Evolutionary conservation across 2,888 invertebrate species (phyloP), one percentile per base, ranked within the genome.

Genomic region (Poecilobothrus nobilitatus): DNA sequence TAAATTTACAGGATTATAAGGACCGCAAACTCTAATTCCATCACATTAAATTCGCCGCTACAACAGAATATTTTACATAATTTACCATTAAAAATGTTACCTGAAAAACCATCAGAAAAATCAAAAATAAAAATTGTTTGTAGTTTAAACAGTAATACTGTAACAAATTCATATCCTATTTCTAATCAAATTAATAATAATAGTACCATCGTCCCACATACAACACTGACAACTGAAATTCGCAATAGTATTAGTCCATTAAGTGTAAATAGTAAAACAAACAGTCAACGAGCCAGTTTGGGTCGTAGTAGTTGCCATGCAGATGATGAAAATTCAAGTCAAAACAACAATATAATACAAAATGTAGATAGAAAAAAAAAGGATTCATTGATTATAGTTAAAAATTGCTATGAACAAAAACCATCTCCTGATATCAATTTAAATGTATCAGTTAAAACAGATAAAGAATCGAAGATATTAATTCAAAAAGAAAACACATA

Each of bases 261-360:
- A n/a, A 53, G 53, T 18, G 15, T 53, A 53, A 53, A 53, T 53
- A 53, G 53, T 53, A 53, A 53, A 53, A 37, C 37, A 37, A 6
- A 44, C 15, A 53, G 53, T 53, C 53, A 18, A 18, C 7, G 15
- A 53, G 18, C n/a, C 15, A 53, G 53, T 15, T n/a, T 53, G 53
- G 53, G 53, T 18, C 53, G 18, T 1, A 53, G 53, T n/a, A 53
- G 53, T 53, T 53, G 53, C 15, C 53, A 53, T 53, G 53, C 63
- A 63, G 63, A 63, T 33, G 63, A 63, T 18, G 63, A 63, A 27
- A 63, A 63, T 27, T 63, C 63, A 63, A 63, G 63, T 63, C 12
- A 63, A 27, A 27, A 27, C 2, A 63, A 27, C 27, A 12, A 9
- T 20, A 62, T 22, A 62, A 27, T 27, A 27, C 20, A 20, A 22